Evolutionary conservation across 2,113 vertebrate genomes (phyloP).

Genomic region (Cranoglanis bouderius): DNA sequence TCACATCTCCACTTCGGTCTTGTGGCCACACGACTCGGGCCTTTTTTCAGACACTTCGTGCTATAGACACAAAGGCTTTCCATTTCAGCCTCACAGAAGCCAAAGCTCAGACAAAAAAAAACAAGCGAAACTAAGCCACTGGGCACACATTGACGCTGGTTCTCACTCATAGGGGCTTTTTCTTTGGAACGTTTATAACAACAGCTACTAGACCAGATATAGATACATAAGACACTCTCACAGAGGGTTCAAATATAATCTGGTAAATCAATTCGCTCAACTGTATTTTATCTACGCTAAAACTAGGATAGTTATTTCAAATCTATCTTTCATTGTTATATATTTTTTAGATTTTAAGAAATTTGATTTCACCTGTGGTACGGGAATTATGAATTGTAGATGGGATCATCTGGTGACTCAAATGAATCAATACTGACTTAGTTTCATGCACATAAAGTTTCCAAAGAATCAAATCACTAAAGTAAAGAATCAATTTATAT

Average conservation of each 20-base stretch:
- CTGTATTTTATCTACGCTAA: background rate
- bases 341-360: background rate
- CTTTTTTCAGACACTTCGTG: background rate
- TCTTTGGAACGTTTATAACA: background rate
- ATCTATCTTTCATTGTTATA: background rate
- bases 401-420: background rate
- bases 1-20: slow-evolving; percentile 44
- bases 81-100: background rate
- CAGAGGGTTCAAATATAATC: background rate
- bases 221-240: background rate
- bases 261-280: background rate
- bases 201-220: background rate
- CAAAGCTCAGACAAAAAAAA: background rate
- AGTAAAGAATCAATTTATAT: background rate
- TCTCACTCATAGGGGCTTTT: background rate
- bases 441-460: background rate
- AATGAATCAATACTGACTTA: background rate
- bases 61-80: background rate
- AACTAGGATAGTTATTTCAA: background rate
- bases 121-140: background rate
- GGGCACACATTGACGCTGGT: background rate
- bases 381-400: background rate
- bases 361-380: background rate
- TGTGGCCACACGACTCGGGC: background rate
- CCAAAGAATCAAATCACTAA: background rate